Conservation (phyloP, 92 coral and sea anemone genomes). For the Nematostella vectensis region DNA sequence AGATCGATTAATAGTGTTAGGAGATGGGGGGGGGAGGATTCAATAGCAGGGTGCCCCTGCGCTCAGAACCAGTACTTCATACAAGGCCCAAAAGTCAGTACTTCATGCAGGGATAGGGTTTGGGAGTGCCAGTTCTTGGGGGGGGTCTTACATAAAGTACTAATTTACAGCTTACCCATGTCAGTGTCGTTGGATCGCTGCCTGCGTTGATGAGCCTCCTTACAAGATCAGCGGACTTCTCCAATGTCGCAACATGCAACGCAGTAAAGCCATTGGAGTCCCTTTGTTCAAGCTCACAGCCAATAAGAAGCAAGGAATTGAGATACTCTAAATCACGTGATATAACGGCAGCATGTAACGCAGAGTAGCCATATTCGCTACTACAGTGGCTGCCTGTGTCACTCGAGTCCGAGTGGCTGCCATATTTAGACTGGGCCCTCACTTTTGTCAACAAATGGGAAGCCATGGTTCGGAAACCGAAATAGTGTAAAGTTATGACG, state of each 20-base stretch:
- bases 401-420: slow-evolving; percentile 24
- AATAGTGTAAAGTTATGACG: too few species aligned
- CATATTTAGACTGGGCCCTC: slow-evolving; percentile 15
- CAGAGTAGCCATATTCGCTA: slow-evolving; percentile 68
- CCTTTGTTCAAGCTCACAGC: slow-evolving; percentile 45
- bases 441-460: too few species aligned
- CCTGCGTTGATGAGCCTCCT: slow-evolving; percentile 42
- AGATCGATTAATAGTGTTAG: too few species aligned
- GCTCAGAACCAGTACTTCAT: too few species aligned
- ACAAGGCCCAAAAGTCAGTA: too few species aligned
- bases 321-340: slow-evolving; percentile 45
- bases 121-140: too few species aligned
- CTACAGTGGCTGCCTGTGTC: slow-evolving; percentile 23
- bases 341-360: slow-evolving; percentile 62
- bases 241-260: slow-evolving; percentile 64
- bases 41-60: too few species aligned
- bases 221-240: slow-evolving; percentile 37
- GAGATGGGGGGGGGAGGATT: too few species aligned
- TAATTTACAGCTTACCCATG: slow-evolving; percentile 61
- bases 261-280: slow-evolving; percentile 79
- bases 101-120: too few species aligned
- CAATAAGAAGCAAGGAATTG: slow-evolving; percentile 20
- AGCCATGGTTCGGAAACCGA: too few species aligned
- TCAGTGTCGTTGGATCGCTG: slow-evolving; percentile 44
- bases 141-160: too few species aligned